Evolutionary conservation across 2,888 invertebrate genomes (phyloP).

Genomic region (Azorinus chamasolen): DNA sequence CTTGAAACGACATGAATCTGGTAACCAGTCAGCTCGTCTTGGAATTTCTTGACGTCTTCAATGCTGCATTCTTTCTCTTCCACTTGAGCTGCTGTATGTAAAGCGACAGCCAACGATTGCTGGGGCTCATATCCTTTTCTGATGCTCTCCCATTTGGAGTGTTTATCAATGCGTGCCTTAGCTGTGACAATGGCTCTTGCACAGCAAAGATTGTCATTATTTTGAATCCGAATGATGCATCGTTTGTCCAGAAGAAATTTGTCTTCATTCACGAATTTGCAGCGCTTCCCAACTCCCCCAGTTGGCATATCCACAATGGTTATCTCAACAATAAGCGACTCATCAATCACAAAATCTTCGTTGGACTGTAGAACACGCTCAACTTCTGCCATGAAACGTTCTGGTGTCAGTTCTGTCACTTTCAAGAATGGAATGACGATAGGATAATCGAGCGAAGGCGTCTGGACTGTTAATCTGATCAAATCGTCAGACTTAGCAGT

Average conservation of each 20-base stretch:
- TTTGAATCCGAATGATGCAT: conserved; percentile 44
- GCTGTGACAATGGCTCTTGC: too few species aligned
- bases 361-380: too few species aligned
- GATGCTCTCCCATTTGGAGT: conserved; percentile 26
- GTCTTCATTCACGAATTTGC: conserved; percentile 14
- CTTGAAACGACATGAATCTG: conserved; percentile 41
- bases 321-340: conserved; percentile 13
- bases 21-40: conserved; percentile 17
- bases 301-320: conserved; percentile 28
- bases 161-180: conserved; percentile 30
- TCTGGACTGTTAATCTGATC: conserved; percentile 29
- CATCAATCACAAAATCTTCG: too few species aligned
- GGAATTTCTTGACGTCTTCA: conserved; percentile 30
- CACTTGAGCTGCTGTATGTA: too few species aligned
- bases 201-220: conserved; percentile 33
- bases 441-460: conserved; percentile 28
- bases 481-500: conserved; percentile 25
- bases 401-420: conserved; percentile 13
- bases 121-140: conserved; percentile 21
- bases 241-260: conserved; percentile 33
- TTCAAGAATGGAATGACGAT: conserved; percentile 17
- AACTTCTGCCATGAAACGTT: conserved; percentile 27
- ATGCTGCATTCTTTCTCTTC: too few species aligned
- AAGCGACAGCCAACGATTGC: conserved; percentile 11
- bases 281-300: conserved; percentile 34